Evolutionary conservation across 2,797 vertebrate genomes (phyloP), one percentile per base, ranked within the genome.

Genomic region (Stomatorhinus walkeri): DNA sequence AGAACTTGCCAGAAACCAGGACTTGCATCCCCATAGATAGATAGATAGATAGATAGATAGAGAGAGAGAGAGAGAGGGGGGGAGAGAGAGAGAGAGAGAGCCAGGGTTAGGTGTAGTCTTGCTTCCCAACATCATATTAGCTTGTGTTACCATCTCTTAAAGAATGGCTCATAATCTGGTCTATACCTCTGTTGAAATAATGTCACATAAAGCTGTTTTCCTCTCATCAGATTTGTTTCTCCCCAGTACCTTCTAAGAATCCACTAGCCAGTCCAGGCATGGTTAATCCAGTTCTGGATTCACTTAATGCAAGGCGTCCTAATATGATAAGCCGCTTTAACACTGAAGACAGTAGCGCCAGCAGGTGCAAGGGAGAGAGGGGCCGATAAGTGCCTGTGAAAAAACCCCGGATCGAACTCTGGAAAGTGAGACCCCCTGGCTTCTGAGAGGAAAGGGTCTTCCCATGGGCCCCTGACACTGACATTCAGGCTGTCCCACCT

Each of bases 241-340:
- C 32, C 19, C 88, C 89, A 91, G 89, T 89, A 90, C 87, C 90
- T 51, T 12, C n/a, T 24, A 93, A 92, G 93, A 95, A 94, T 94
- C 93, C 87, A 64, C 91, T 89, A 93, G 96, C 96, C 96, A 98
- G 97, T 97, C 96, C 95, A 96, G 96, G 96, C 95, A 95, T 93
- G 94, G 95, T 93, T 99, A 99, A 99, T 98, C 98, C 97, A 95
- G 96, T 96, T 96, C 94, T 92, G 93, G 95, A 96, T 95, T 95
- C 94, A 92, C 94, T 93, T 94, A 93, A 93, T 93, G 94, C 93
- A 93, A 92, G 4, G 92, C 86, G 49, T 85, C 88, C 93, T 96
- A 95, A 96, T 96, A 95, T 95, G 96, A 96, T 96, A 92, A 54
- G 92, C 91, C 92, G 95, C 93, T 95, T 96, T 96, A 96, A 95